Conservation (phyloP, 2,797 vertebrate species). For the Ispidina picta region DNA sequence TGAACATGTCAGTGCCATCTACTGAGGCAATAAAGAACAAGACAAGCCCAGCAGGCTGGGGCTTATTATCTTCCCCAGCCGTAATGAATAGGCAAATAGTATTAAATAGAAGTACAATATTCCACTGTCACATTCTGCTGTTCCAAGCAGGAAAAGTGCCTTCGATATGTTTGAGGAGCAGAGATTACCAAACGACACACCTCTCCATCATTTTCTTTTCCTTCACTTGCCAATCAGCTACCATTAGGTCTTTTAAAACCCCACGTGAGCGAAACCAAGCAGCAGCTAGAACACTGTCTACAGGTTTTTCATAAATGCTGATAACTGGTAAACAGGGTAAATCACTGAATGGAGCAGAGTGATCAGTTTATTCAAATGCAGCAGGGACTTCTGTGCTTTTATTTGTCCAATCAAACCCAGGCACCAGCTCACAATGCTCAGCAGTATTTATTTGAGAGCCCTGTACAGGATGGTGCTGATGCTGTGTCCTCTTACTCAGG, state of each 20-base stretch:
- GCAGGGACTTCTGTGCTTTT: not conserved
- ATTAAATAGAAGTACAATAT: not conserved
- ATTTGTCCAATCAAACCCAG: not conserved
- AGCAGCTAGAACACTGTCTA: not conserved
- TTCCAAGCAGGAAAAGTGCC: not conserved
- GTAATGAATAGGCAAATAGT: conserved; percentile 9
- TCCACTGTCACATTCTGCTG: not conserved
- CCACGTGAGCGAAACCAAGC: not conserved
- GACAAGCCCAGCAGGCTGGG: conserved; percentile 22
- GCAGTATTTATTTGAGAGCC: not conserved
- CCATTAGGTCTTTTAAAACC: not conserved
- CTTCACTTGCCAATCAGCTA: not conserved
- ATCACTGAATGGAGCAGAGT: not conserved
- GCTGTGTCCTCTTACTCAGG: not conserved
- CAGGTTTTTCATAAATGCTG: not conserved
- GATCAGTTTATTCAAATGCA: not conserved
- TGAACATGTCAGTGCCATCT: conserved; percentile 12
- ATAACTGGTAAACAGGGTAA: not conserved
- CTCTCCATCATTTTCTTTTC: not conserved
- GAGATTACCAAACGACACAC: not conserved
- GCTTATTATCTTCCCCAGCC: conserved; percentile 6
- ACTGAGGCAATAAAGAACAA: not conserved
- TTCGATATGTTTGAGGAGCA: not conserved
- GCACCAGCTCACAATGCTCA: not conserved
- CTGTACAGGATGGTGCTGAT: not conserved